A percentile compares a stretch with the other conserved stretches of the same genome.
These are phyloP conservation scores for Laodelphax striatellus DNA, from an alignment of 1,140 invertebrate species.

Conservation along the genomic window DNA sequence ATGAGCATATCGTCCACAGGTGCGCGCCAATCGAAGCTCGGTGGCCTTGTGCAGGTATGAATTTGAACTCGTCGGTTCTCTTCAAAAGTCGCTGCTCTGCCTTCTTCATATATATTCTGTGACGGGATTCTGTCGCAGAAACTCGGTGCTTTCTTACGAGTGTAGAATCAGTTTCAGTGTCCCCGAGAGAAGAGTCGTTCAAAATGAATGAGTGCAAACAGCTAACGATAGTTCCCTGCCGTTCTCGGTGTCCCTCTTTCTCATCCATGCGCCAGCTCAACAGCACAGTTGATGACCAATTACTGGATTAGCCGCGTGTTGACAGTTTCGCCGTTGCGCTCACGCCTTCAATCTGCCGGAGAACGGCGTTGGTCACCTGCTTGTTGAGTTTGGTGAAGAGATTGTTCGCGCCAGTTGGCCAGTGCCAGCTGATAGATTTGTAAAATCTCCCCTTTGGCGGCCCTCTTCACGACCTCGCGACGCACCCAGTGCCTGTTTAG, in stretches of 20 bases:
- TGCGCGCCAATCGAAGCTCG: slow-evolving; percentile 65
- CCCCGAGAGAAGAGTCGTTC: slow-evolving; percentile 89
- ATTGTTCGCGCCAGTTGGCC: slow-evolving; percentile 95
- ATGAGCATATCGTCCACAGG: slow-evolving; percentile 95
- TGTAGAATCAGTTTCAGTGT: slow-evolving; percentile 94
- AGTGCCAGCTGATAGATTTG: slow-evolving; percentile 96
- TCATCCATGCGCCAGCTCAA: slow-evolving; percentile 74
- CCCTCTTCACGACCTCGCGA: slow-evolving; percentile 95
- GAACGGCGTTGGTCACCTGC: slow-evolving; percentile 91
- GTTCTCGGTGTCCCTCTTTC: slow-evolving; percentile 60
- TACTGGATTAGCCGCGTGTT: slow-evolving; percentile 91
- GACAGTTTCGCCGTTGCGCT: slow-evolving; percentile 92
- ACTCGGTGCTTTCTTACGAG: slow-evolving; percentile 85
- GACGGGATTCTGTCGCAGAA: slow-evolving; percentile 90
- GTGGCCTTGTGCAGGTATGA: slow-evolving; percentile 94
- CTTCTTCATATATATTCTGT: slow-evolving; percentile 99
- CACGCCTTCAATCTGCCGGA: slow-evolving; percentile 92
- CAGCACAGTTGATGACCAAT: slow-evolving; percentile 69
- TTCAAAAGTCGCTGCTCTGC: slow-evolving; percentile 84
- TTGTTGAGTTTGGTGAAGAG: slow-evolving; percentile 88
- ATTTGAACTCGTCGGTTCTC: slow-evolving; percentile 86
- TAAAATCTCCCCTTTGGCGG: slow-evolving; percentile 88
- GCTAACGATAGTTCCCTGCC: slow-evolving; percentile 73
- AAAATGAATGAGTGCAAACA: slow-evolving; percentile 93
- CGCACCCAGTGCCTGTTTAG: slow-evolving; percentile 98